phyloP scores from a whole-genome alignment of 2,113 vertebrate species.

The Coracopsis vasa region DNA sequence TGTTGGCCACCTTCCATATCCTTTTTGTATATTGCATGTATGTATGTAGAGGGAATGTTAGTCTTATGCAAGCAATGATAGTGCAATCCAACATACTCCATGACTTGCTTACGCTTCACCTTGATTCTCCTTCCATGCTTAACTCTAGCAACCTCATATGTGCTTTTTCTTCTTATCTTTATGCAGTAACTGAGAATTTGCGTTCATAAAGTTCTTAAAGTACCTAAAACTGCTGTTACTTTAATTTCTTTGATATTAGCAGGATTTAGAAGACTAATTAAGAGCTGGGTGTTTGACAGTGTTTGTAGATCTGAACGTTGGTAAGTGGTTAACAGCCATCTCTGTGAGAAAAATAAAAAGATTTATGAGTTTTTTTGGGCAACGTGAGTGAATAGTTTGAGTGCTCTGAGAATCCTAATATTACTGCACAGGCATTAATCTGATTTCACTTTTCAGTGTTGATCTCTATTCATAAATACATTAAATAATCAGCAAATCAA shows the following conservation, averaged over 20 bases:
- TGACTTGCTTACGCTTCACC: not conserved
- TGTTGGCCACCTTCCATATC: not conserved
- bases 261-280: not conserved
- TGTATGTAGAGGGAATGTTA: not conserved
- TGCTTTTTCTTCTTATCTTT: not conserved
- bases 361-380: not conserved
- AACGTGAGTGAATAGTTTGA: not conserved
- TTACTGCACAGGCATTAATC: not conserved
- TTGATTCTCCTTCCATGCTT: not conserved
- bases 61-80: not conserved
- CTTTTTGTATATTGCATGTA: not conserved
- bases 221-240: not conserved
- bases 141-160: not conserved
- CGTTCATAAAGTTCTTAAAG: not conserved
- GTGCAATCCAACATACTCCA: not conserved
- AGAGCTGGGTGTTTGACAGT: not conserved
- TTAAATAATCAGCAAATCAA: constrained; percentile 14
- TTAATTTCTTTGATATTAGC: not conserved
- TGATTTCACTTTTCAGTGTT: not conserved
- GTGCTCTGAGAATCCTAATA: not conserved
- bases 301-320: not conserved
- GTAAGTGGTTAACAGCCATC: not conserved
- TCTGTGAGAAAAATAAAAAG: not conserved
- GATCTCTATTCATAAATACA: constrained; percentile 10
- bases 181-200: not conserved